phyloP scores from a whole-genome alignment of 2,888 invertebrate species.

The Phalera bucephala region DNA sequence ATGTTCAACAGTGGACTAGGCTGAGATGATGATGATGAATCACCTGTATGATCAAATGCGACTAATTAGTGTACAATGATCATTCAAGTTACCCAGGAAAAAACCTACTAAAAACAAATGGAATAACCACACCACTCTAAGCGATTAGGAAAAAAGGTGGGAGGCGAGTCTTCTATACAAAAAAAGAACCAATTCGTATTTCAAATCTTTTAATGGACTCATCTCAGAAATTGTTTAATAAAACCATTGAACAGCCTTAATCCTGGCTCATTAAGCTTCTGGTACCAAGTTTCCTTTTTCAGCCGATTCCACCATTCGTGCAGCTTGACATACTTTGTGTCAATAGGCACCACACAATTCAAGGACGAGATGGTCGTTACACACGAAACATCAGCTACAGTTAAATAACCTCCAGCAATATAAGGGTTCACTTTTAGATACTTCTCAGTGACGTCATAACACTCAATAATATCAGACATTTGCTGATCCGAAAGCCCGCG shows the following conservation, averaged over 20 bases:
- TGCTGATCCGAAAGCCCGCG: slow-evolving; percentile 27
- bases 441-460: slow-evolving; percentile 43
- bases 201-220: too few relatives aligned
- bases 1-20: too few relatives aligned
- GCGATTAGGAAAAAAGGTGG: too few relatives aligned
- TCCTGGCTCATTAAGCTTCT: slow-evolving; percentile 39
- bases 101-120: too few relatives aligned
- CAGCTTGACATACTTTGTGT: slow-evolving; percentile 30
- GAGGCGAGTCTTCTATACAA: too few relatives aligned
- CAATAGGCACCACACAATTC: slow-evolving; percentile 35
- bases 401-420: slow-evolving; percentile 39
- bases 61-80: too few relatives aligned
- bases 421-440: slow-evolving; percentile 35
- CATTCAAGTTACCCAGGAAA: too few relatives aligned
- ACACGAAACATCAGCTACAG: slow-evolving; percentile 51
- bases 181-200: too few relatives aligned
- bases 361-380: slow-evolving; percentile 44
- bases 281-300: slow-evolving; percentile 41
- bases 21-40: too few relatives aligned
- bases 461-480: slow-evolving; percentile 35
- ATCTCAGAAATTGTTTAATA: slow-evolving; percentile 31
- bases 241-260: slow-evolving; percentile 29
- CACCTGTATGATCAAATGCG: too few relatives aligned
- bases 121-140: too few relatives aligned
- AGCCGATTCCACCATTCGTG: slow-evolving; percentile 39